These are phyloP conservation scores for Plebejus argus DNA, from an alignment of 2,888 invertebrate species.

Conservation along the genomic window DNA sequence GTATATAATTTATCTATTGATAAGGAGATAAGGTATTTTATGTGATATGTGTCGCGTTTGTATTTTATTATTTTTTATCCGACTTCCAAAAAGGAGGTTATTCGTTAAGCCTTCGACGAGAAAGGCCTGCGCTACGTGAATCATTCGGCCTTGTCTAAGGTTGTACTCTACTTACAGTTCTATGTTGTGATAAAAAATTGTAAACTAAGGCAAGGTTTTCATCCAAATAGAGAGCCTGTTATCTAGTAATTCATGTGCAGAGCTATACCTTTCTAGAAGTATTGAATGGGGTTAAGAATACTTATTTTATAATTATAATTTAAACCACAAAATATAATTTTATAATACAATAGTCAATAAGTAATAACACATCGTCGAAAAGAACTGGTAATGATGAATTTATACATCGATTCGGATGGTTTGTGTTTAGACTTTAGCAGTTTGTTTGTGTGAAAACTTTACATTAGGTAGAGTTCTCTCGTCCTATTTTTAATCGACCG, in stretches of 20 bases:
- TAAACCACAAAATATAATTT: not conserved
- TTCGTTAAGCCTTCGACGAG: not conserved
- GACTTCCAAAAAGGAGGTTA: not conserved
- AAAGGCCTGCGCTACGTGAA: conserved; percentile 10
- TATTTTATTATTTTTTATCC: conserved; percentile 13
- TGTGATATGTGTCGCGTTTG: not conserved
- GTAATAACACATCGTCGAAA: too few relatives aligned
- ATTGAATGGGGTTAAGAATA: not conserved
- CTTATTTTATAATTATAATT: not conserved
- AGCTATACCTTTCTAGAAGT: not conserved
- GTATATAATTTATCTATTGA: conserved; percentile 40
- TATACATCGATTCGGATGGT: not conserved
- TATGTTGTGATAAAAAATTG: conserved; percentile 6
- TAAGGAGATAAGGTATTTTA: conserved; percentile 40
- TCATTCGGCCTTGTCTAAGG: conserved; percentile 23
- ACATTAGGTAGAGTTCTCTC: not conserved
- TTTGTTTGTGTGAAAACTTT: not conserved
- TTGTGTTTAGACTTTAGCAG: not conserved
- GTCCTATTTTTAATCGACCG: not conserved
- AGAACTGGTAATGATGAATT: too few relatives aligned
- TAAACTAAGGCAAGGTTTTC: not conserved
- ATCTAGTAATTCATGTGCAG: not conserved
- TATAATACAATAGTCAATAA: too few relatives aligned
- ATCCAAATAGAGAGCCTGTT: not conserved
- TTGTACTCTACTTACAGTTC: not conserved